A percentile compares a stretch with the other conserved stretches of the same genome.
These are phyloP conservation scores for Drymodes brunneopygia DNA, from an alignment of 2,113 vertebrate genomes.

Conservation along the genomic window DNA sequence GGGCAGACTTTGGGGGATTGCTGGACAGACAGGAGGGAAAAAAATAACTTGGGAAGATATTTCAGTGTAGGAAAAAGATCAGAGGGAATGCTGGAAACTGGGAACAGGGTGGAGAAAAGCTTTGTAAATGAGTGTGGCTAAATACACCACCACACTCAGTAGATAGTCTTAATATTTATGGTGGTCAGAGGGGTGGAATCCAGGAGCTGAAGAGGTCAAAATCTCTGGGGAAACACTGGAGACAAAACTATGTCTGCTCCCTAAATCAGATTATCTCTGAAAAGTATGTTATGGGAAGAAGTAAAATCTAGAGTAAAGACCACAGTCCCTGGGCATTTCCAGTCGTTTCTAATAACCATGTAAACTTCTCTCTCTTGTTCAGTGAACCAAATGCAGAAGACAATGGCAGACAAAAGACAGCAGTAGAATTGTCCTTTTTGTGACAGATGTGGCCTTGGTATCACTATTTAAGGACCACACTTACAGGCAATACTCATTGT, in stretches of 20 bases:
- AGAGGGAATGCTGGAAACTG: background rate
- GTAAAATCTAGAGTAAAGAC: background rate
- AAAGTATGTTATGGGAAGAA: slow-evolving; percentile 27
- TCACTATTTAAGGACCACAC: background rate
- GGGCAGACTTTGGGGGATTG: background rate
- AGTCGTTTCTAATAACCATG: background rate
- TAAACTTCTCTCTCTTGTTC: background rate
- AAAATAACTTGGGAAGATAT: background rate
- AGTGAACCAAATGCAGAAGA: background rate
- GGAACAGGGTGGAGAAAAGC: background rate
- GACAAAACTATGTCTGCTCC: background rate
- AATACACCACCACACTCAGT: background rate
- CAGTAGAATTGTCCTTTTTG: background rate
- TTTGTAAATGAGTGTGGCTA: background rate
- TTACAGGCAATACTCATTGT: background rate
- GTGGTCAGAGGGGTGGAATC: background rate
- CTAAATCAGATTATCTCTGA: background rate
- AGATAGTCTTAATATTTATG: background rate
- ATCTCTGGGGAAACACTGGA: background rate
- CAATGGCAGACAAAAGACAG: background rate
- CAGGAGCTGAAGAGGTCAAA: background rate
- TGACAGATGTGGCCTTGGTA: background rate
- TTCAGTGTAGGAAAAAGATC: background rate
- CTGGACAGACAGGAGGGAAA: background rate
- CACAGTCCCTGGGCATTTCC: background rate